These are phyloP conservation scores for Meganola albula DNA, from an alignment of 2,888 invertebrate species.

Conservation along the genomic window DNA sequence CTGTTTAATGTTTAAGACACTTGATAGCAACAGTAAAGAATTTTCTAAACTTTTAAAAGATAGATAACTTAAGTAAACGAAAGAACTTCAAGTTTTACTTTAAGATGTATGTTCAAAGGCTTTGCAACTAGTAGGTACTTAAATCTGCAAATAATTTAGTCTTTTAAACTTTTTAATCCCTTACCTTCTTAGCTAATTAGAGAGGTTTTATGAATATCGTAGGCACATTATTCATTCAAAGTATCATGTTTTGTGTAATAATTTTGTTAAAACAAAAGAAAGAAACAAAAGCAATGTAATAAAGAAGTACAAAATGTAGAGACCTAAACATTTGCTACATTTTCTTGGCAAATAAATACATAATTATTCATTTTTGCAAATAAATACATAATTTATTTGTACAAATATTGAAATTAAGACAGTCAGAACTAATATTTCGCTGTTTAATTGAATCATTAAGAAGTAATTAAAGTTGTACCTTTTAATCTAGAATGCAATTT, in stretches of 20 bases:
- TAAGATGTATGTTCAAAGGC: constrained; percentile 34
- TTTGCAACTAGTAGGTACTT: constrained; percentile 30
- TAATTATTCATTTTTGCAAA: too few relatives aligned
- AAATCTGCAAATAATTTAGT: constrained; percentile 38
- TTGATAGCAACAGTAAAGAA: constrained; percentile 27
- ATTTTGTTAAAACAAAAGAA: neutral
- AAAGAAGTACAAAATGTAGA: neutral
- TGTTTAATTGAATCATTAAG: too few relatives aligned
- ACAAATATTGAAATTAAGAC: too few relatives aligned
- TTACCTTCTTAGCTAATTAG: constrained; percentile 9
- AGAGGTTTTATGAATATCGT: neutral
- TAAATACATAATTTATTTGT: too few relatives aligned
- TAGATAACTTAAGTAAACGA: constrained; percentile 40
- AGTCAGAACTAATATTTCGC: too few relatives aligned
- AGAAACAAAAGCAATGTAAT: neutral
- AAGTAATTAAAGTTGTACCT: constrained; percentile 49
- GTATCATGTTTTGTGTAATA: too few relatives aligned
- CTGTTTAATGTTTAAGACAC: constrained; percentile 33
- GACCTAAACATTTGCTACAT: too few relatives aligned
- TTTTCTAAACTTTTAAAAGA: constrained; percentile 38
- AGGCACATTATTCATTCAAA: too few relatives aligned
- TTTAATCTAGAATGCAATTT: constrained; percentile 58
- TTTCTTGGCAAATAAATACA: too few relatives aligned
- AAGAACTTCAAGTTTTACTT: constrained; percentile 39
- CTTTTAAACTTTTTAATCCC: constrained; percentile 20